A percentile compares a stretch with the other conserved stretches of the same genome.
Evolutionary conservation across 2,888 invertebrate species (phyloP).

Genomic region (Diplazon laetatorius): DNA sequence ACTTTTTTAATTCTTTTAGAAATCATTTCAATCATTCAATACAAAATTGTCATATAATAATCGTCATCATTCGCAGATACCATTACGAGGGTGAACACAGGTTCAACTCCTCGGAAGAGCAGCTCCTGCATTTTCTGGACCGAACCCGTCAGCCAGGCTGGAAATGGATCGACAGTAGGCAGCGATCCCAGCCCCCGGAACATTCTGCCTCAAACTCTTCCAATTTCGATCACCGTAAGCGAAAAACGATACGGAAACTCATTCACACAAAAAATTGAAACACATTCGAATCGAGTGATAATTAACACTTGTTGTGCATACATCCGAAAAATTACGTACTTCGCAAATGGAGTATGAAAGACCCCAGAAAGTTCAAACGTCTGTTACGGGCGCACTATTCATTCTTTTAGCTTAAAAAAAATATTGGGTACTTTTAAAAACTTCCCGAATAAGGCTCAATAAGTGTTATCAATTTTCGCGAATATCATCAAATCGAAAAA

Average conservation of each 20-base stretch:
- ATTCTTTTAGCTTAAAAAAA: no score
- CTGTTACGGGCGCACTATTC: not conserved
- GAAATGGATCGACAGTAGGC: conserved; percentile 87
- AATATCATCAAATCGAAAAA: not conserved
- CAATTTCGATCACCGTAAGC: conserved; percentile 64
- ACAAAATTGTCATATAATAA: not conserved
- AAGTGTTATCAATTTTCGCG: no score
- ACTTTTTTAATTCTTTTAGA: not conserved
- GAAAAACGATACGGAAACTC: not conserved
- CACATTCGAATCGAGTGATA: no score
- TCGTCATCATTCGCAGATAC: conserved; percentile 83
- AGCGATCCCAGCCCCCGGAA: conserved; percentile 89
- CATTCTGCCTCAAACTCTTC: conserved; percentile 80
- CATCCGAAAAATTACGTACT: no score
- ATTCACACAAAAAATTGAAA: conserved; percentile 6
- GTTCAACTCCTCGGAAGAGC: conserved; percentile 89
- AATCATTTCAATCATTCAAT: not conserved
- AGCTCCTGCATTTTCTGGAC: conserved; percentile 90
- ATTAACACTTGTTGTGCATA: no score
- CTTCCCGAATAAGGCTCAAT: no score
- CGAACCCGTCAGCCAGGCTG: conserved; percentile 92
- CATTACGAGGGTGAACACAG: conserved; percentile 89
- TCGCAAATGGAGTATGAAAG: no score
- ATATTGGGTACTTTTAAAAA: no score
- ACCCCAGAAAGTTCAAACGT: not conserved